phyloP scores from a whole-genome alignment of 1,140 invertebrate genomes.

The Pteromalus puparum region DNA sequence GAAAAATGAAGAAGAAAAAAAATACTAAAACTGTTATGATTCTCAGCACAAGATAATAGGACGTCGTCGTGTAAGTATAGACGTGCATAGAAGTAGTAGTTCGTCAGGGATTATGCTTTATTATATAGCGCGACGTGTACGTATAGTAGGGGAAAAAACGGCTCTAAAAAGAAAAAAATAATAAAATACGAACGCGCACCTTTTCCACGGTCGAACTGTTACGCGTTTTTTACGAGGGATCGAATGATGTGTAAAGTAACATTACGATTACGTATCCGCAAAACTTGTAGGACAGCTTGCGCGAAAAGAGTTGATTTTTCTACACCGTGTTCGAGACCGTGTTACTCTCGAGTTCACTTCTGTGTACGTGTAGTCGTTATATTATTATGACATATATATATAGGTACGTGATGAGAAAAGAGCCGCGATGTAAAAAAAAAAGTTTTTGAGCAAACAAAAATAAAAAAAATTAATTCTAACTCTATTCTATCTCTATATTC shows the following conservation, averaged over 20 bases:
- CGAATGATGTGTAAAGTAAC: conserved; percentile 1
- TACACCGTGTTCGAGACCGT: conserved; percentile 32
- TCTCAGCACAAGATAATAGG: conserved; percentile 28
- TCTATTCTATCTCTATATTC: conserved; percentile 75
- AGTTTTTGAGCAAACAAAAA: neutral
- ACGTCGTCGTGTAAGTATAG: neutral
- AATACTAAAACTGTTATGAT: conserved; percentile 42
- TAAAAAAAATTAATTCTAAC: conserved; percentile 70
- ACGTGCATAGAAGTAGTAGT: conserved; percentile 23
- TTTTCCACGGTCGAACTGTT: conserved; percentile 53
- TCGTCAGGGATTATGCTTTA: conserved; percentile 33
- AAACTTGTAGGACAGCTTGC: conserved; percentile 21
- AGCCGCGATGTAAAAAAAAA: too few relatives aligned
- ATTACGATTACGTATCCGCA: neutral
- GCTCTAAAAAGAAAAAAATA: neutral
- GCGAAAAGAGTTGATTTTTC: conserved; percentile 59
- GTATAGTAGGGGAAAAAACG: neutral
- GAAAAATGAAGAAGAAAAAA: neutral
- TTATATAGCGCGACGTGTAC: neutral
- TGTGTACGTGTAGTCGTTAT: neutral
- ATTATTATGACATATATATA: neutral
- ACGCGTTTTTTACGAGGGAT: conserved; percentile 55
- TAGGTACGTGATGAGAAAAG: too few relatives aligned
- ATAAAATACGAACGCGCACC: conserved; percentile 6
- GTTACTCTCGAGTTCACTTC: neutral